These are phyloP conservation scores for Hydrolagus affinis DNA, from an alignment of 2,113 vertebrate species.

Conservation along the genomic window DNA sequence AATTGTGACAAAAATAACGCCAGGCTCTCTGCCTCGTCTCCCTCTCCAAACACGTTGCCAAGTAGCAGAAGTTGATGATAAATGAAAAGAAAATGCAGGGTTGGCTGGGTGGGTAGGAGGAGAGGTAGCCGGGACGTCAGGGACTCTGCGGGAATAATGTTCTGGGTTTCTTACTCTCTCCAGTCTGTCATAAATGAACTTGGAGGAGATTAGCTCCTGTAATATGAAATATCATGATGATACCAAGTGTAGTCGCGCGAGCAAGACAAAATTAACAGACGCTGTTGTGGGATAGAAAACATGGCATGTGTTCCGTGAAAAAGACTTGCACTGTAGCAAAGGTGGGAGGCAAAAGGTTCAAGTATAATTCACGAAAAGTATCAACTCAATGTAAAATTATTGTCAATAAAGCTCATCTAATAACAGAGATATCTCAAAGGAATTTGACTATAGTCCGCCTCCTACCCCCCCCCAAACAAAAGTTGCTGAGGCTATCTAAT, in stretches of 20 bases:
- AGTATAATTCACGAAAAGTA: not conserved
- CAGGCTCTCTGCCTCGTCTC: too few relatives aligned
- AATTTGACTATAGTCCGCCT: too few relatives aligned
- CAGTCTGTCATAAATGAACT: not conserved
- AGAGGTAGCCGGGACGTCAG: too few relatives aligned
- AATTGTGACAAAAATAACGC: not conserved
- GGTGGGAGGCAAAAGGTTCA: not conserved
- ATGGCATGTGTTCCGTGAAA: not conserved
- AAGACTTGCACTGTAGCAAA: not conserved
- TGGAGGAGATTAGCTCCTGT: not conserved
- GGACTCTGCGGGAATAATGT: too few relatives aligned
- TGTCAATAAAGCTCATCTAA: too few relatives aligned
- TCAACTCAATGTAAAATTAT: slow-evolving; percentile 14
- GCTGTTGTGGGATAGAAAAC: not conserved
- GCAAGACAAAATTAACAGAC: not conserved
- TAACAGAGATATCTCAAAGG: too few relatives aligned
- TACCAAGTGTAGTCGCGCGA: not conserved
- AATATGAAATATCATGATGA: not conserved
- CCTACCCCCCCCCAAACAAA: too few relatives aligned
- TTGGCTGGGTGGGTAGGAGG: not conserved
- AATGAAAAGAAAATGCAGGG: not conserved
- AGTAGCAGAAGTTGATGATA: not conserved
- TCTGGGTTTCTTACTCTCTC: not conserved
- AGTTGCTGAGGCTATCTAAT: too few relatives aligned
- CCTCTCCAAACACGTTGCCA: not conserved